phyloP scores from a whole-genome alignment of 2,888 invertebrate species.

The Caenorhabditis auriculariae region DNA sequence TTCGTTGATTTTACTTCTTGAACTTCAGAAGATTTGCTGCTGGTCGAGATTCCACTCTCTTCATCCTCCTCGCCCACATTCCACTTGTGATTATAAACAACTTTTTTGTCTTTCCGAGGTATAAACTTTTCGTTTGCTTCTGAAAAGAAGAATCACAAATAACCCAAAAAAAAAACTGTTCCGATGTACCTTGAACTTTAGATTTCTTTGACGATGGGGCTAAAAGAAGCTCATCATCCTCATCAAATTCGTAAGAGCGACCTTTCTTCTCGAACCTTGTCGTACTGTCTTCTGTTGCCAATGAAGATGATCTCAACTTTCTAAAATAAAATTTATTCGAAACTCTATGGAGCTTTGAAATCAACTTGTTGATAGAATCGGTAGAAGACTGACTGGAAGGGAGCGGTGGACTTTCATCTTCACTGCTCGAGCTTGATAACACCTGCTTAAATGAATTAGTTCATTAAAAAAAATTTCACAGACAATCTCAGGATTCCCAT shows the following conservation, averaged over 20 bases:
- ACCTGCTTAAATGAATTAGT: conserved; percentile 5
- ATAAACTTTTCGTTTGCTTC: conserved; percentile 28
- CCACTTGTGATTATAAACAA: conserved; percentile 45
- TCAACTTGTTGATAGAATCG: conserved; percentile 5
- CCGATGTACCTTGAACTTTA: background rate
- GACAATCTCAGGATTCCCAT: conserved; percentile 22
- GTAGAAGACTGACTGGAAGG: conserved; percentile 32
- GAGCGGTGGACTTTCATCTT: conserved; percentile 9
- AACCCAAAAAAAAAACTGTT: no score
- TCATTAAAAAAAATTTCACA: conserved; percentile 1
- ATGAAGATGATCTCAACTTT: background rate
- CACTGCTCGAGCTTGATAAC: conserved; percentile 18
- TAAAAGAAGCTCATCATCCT: background rate
- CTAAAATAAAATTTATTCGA: conserved; percentile 1
- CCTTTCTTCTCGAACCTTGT: background rate
- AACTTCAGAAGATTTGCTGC: no score
- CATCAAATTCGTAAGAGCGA: conserved; percentile 13
- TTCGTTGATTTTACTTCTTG: conserved; percentile 6
- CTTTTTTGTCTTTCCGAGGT: conserved; percentile 26
- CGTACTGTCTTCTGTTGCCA: conserved; percentile 3
- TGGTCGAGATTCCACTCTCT: no score
- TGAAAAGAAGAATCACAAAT: no score
- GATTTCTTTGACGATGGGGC: background rate
- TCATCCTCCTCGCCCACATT: conserved; percentile 30
- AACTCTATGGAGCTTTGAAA: background rate